Evolutionary conservation across 2,888 invertebrate genomes (phyloP), one percentile per base, ranked within the genome.

Genomic region (Melinopterus prodromus): DNA sequence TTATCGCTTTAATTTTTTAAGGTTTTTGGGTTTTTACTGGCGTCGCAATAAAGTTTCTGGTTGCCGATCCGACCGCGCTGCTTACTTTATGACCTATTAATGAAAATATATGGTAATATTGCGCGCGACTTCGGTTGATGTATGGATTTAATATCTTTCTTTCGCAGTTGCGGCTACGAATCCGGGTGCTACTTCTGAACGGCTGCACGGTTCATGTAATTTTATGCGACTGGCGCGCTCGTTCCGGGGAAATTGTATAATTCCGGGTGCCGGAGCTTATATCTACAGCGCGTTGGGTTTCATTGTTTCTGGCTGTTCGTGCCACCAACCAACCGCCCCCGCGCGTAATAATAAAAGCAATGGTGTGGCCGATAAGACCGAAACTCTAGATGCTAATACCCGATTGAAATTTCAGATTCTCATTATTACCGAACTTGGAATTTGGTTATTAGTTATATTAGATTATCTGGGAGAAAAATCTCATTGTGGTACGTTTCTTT

Each of bases 121-220:
- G 53, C 53, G 12, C 9, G 53, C 53, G 53, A 53, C 53, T 53
- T 53, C 12, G 53, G 53, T 2, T 53, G 53, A 53, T 53, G 53
- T 53, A 53, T 53, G 53, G 53, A 53, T 53, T 53, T 53, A 53
- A 53, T 53, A 53, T 53, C 53, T 53, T 53, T 53, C 53, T 53
- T 53, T 53, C 53, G 53, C 26, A 12, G 53, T 53, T 7, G 53
- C 12, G 53, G 26, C 26, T 26, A 26, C 26, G 26, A 26, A 26
- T 26, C 26, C 53, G 53, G 53, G 7, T 12, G 53, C 9, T 53
- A 12, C 53, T 53, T 53, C 12, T 12, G 53, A 53, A 53, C 53
- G 53, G 53, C 53, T 53, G 53, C 53, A 53, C 53, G 53, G 53
- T 53, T 53, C 53, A 53, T 53, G 53, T 53, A 53, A 53, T 53